These are phyloP conservation scores for Hippocampus zosterae DNA, from an alignment of 2,113 vertebrate species.

Conservation along the genomic window DNA sequence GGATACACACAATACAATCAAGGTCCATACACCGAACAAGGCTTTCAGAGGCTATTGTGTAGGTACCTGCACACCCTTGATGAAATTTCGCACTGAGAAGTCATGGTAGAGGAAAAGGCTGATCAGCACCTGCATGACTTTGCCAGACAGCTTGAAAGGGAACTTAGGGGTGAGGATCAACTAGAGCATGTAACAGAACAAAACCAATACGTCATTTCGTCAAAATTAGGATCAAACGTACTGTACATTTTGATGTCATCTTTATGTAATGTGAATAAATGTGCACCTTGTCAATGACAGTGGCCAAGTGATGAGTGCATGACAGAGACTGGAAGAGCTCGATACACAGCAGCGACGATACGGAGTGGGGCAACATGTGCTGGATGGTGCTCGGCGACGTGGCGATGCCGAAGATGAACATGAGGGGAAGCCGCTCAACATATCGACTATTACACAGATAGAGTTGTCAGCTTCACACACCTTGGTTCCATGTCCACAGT, in stretches of 20 bases:
- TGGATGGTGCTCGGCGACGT: slow-evolving; percentile 92
- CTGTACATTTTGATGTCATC: neutral
- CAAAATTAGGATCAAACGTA: neutral
- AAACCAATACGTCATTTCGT: neutral
- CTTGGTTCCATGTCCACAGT: too few species aligned
- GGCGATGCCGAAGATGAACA: slow-evolving; percentile 92
- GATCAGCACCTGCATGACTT: slow-evolving; percentile 86
- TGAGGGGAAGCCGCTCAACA: slow-evolving; percentile 81
- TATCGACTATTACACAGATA: slow-evolving; percentile 75
- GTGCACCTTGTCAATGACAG: slow-evolving; percentile 88
- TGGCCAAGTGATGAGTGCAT: slow-evolving; percentile 87
- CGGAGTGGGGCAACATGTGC: slow-evolving; percentile 86
- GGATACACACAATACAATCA: neutral
- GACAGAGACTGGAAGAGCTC: slow-evolving; percentile 94
- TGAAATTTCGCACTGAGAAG: slow-evolving; percentile 93
- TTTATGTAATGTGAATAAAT: neutral
- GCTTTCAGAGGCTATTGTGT: neutral
- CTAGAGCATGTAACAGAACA: slow-evolving; percentile 57
- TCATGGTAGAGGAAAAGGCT: slow-evolving; percentile 95
- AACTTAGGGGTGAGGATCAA: slow-evolving; percentile 80
- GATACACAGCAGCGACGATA: slow-evolving; percentile 90
- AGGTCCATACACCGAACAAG: neutral
- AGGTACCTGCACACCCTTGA: slow-evolving; percentile 92
- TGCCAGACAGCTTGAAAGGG: slow-evolving; percentile 87
- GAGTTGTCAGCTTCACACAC: neutral